Evolutionary conservation across 2,797 vertebrate species (phyloP).

Genomic region (Mormyrops boulengeri): DNA sequence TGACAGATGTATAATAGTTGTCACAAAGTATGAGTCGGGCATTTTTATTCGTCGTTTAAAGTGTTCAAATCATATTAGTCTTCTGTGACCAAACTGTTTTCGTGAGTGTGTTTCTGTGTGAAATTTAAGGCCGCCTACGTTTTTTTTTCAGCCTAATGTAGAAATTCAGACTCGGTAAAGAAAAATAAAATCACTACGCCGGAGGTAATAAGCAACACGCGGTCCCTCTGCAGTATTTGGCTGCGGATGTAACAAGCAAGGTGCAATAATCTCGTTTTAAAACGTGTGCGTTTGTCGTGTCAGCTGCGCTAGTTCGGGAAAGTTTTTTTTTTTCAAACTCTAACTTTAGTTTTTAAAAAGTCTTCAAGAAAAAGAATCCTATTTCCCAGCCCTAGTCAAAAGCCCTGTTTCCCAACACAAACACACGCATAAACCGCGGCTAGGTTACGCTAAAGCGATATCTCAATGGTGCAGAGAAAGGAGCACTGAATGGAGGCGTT

Average conservation of each 20-base stretch:
- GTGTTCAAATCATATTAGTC: constrained; percentile 11
- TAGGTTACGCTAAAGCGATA: background rate
- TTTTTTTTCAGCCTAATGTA: background rate
- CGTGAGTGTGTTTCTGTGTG: background rate
- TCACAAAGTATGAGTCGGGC: background rate
- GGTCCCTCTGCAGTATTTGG: background rate
- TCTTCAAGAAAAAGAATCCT: background rate
- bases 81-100: background rate
- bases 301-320: background rate
- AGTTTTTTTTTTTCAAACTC: background rate
- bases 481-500: background rate
- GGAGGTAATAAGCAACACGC: background rate
- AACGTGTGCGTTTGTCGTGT: background rate
- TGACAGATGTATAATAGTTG: constrained; percentile 15
- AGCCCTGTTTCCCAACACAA: background rate
- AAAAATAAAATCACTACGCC: background rate
- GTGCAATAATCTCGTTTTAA: background rate
- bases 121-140: background rate
- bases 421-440: background rate
- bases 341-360: background rate
- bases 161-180: background rate
- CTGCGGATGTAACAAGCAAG: background rate
- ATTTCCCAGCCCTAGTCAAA: background rate
- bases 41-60: background rate
- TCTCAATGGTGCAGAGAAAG: background rate